Conservation (phyloP, 2,113 vertebrate species). For the Tricholaema leucomelas region DNA sequence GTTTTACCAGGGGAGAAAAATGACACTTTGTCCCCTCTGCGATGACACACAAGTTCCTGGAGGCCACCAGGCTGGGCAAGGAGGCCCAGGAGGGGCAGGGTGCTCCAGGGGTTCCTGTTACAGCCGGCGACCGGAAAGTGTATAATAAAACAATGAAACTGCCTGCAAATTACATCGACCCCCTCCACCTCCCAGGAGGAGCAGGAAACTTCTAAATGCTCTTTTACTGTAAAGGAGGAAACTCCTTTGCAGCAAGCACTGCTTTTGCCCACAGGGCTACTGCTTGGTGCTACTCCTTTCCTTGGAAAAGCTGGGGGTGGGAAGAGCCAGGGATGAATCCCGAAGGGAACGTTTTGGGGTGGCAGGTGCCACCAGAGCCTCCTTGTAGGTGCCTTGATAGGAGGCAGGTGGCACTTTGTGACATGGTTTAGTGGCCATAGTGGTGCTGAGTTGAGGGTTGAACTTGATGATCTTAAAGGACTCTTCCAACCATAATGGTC, state of each 20-base stretch:
- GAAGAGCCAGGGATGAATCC: not conserved
- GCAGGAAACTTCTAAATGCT: conserved; percentile 32
- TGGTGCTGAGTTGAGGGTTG: too few species aligned
- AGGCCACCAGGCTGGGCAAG: not conserved
- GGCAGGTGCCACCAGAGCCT: not conserved
- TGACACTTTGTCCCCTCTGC: fast-evolving
- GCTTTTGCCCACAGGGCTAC: not conserved
- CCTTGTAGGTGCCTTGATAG: fast-evolving
- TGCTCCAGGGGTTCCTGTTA: not conserved
- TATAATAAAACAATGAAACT: not conserved
- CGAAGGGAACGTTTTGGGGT: not conserved
- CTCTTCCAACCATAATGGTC: too few species aligned
- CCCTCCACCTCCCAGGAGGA: not conserved
- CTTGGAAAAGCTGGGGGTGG: not conserved
- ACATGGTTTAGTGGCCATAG: too few species aligned
- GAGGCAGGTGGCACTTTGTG: not conserved
- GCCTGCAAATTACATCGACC: not conserved
- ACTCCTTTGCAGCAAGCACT: not conserved
- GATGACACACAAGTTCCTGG: not conserved
- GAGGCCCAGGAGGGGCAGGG: not conserved
- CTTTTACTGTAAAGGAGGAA: conserved; percentile 34
- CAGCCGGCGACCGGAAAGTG: not conserved
- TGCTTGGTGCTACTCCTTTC: not conserved
- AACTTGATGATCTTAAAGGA: too few species aligned
- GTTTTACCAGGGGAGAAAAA: not conserved